A percentile compares a stretch with the other conserved stretches of the same genome.
phyloP scores from a whole-genome alignment of 2,113 vertebrate species.

The Protobothrops flavoviridis region DNA sequence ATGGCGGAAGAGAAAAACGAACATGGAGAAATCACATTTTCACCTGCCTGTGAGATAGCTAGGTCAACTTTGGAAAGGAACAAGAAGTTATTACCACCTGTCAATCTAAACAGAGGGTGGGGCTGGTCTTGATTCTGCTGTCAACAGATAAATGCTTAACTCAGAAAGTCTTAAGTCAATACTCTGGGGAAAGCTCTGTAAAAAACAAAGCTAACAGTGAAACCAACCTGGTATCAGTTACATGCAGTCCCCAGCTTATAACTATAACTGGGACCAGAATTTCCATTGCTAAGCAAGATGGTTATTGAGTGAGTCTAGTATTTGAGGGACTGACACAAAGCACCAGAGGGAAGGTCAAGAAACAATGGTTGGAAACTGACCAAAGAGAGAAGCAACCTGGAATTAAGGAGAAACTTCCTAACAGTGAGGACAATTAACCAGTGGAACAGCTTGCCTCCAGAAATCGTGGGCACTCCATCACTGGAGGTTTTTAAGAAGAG shows the following conservation, averaged over 20 bases:
- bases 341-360: too few species aligned
- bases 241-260: background rate
- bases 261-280: background rate
- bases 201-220: background rate
- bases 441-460: too few species aligned
- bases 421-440: too few species aligned
- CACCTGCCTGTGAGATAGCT: background rate
- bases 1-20: background rate
- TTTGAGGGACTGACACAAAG: too few species aligned
- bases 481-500: too few species aligned
- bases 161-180: background rate
- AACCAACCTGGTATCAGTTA: fast-evolving
- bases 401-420: too few species aligned
- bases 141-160: background rate
- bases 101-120: slow-evolving; percentile 35
- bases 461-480: too few species aligned
- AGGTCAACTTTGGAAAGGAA: background rate
- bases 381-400: too few species aligned
- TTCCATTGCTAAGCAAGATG: too few species aligned
- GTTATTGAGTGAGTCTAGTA: too few species aligned
- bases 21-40: background rate
- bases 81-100: slow-evolving; percentile 1
- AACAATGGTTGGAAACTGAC: too few species aligned
- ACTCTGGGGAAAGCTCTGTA: background rate
- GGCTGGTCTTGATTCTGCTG: background rate